Evolutionary conservation across 2,888 invertebrate genomes (phyloP).

Genomic region (Nomada ferruginata): DNA sequence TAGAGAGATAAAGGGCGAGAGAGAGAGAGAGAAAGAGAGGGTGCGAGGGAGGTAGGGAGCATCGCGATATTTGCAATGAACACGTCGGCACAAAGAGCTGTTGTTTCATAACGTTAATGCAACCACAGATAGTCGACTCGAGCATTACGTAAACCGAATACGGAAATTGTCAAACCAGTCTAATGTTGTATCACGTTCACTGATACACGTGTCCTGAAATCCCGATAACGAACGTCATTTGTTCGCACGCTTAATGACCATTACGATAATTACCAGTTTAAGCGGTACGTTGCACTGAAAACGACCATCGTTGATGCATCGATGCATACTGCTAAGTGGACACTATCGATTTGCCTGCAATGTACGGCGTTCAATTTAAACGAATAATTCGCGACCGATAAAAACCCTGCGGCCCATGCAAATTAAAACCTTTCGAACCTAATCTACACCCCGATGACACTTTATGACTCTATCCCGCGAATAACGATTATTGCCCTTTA

Average conservation of each 20-base stretch:
- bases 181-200: conserved; percentile 50
- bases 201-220: conserved; percentile 54
- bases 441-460: neutral
- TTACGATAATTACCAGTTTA: conserved; percentile 68
- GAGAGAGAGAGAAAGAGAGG: too few relatives aligned
- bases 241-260: conserved; percentile 55
- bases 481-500: neutral
- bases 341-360: conserved; percentile 40
- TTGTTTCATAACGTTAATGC: conserved; percentile 48
- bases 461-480: neutral
- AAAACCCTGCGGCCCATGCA: conserved; percentile 1
- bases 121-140: conserved; percentile 9
- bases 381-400: conserved; percentile 31
- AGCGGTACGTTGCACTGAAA: conserved; percentile 39
- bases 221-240: conserved; percentile 67
- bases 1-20: neutral
- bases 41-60: too few relatives aligned
- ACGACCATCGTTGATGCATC: conserved; percentile 55
- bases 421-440: neutral
- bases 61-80: conserved; percentile 1
- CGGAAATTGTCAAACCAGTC: conserved; percentile 49
- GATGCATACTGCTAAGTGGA: conserved; percentile 44
- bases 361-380: conserved; percentile 17
- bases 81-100: conserved; percentile 16
- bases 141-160: conserved; percentile 44